Percentiles rank a stretch among this genome's conserved stretches.
Conservation (phyloP, 2,888 invertebrate genomes). For the Noctua janthina region DNA sequence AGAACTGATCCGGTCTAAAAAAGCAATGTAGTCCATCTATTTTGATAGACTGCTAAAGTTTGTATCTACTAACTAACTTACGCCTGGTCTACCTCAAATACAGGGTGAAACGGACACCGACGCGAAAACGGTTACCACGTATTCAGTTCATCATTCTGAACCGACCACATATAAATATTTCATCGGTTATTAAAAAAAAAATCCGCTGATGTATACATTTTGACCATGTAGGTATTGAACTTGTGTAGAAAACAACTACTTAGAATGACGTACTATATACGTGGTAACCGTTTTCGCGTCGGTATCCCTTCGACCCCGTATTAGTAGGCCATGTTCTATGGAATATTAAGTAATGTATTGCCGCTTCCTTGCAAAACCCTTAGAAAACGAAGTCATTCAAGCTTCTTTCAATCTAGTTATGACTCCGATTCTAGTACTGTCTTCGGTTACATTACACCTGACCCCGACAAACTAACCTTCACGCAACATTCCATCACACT, state of each 20-base stretch:
- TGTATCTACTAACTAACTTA: not conserved
- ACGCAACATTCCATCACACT: conserved; percentile 49
- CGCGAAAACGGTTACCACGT: too few relatives aligned
- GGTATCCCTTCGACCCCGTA: too few relatives aligned
- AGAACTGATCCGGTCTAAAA: not conserved
- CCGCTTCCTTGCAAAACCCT: not conserved
- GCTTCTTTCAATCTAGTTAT: not conserved
- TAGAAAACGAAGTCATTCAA: not conserved
- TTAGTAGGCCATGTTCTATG: not conserved
- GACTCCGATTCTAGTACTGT: not conserved
- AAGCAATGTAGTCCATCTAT: not conserved
- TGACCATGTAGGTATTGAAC: too few relatives aligned
- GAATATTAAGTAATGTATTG: not conserved
- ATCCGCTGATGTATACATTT: too few relatives aligned
- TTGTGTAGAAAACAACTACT: too few relatives aligned
- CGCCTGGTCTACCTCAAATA: not conserved
- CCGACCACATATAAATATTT: too few relatives aligned
- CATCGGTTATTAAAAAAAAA: too few relatives aligned
- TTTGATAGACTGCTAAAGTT: not conserved
- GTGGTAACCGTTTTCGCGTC: too few relatives aligned
- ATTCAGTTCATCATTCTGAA: too few relatives aligned
- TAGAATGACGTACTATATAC: too few relatives aligned
- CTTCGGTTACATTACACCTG: not conserved
- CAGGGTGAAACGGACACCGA: too few relatives aligned
- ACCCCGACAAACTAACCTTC: conserved; percentile 28